Percentiles rank a stretch among this genome's conserved stretches.
These are phyloP conservation scores for Galerucella nymphaeae DNA, from an alignment of 2,888 invertebrate genomes.

Conservation along the genomic window DNA sequence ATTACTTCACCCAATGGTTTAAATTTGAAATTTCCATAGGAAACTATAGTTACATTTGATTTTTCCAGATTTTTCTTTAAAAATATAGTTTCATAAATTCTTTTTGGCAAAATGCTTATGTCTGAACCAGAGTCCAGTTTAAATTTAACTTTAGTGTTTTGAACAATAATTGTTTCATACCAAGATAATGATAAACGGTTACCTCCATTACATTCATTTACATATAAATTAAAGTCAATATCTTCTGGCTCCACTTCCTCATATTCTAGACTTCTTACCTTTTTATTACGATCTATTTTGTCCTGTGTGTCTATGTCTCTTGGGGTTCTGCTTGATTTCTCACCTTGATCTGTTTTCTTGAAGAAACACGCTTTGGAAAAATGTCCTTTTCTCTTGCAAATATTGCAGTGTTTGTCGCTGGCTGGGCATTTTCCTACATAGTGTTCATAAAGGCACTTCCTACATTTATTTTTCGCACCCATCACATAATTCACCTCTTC, in stretches of 20 bases:
- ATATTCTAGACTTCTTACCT: no score
- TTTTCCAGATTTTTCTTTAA: constrained; percentile 5
- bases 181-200: neutral
- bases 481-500: constrained; percentile 8
- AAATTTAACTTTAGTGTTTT: constrained; percentile 3
- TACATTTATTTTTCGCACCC: constrained; percentile 14
- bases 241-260: no score
- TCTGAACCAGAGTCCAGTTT: constrained; percentile 23
- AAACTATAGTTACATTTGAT: constrained; percentile 5
- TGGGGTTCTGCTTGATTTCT: no score
- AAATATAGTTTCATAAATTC: constrained; percentile 1
- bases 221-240: neutral
- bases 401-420: no score
- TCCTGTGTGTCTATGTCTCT: no score
- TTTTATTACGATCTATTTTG: no score
- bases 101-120: constrained; percentile 17
- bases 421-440: no score
- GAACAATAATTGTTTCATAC: no score
- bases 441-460: neutral
- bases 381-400: no score
- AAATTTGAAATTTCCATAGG: constrained; percentile 18
- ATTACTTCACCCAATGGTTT: constrained; percentile 8
- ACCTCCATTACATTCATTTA: neutral
- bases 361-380: no score
- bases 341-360: neutral